Percentiles rank a stretch among this genome's conserved stretches.
These are phyloP conservation scores for Caenorhabditis doughertyi DNA, from an alignment of 2,888 invertebrate species.

Conservation along the genomic window DNA sequence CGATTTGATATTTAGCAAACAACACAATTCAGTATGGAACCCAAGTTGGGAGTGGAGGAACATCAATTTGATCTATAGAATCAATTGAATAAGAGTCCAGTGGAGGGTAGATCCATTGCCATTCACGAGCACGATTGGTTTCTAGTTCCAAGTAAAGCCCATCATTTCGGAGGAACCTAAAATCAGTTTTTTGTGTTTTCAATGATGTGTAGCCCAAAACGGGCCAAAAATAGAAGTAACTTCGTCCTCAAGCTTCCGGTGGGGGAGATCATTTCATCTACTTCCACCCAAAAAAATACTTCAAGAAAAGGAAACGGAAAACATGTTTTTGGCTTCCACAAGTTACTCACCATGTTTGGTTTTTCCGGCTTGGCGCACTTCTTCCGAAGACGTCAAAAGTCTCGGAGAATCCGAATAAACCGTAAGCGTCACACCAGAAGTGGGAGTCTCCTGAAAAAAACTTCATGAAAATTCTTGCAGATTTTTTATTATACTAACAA, in stretches of 20 bases:
- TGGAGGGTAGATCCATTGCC: constrained; percentile 71
- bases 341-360: constrained; percentile 71
- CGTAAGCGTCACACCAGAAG: constrained; percentile 76
- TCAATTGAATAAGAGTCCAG: constrained; percentile 66
- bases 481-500: neutral
- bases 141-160: constrained; percentile 62
- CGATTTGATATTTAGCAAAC: neutral
- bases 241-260: constrained; percentile 25
- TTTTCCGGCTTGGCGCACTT: constrained; percentile 65
- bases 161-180: constrained; percentile 68
- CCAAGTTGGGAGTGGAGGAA: constrained; percentile 53
- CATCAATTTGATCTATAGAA: constrained; percentile 19
- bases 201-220: no score
- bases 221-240: constrained; percentile 6
- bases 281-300: constrained; percentile 3
- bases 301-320: constrained; percentile 3
- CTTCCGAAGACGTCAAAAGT: constrained; percentile 73
- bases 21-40: constrained; percentile 29
- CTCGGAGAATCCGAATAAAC: constrained; percentile 68
- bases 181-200: constrained; percentile 5
- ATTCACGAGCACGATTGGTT: constrained; percentile 49
- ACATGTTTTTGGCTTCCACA: constrained; percentile 29
- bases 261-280: neutral
- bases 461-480: neutral
- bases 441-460: constrained; percentile 68